Conservation (phyloP, 2,888 invertebrate genomes). For the Scaptomyza flava region DNA sequence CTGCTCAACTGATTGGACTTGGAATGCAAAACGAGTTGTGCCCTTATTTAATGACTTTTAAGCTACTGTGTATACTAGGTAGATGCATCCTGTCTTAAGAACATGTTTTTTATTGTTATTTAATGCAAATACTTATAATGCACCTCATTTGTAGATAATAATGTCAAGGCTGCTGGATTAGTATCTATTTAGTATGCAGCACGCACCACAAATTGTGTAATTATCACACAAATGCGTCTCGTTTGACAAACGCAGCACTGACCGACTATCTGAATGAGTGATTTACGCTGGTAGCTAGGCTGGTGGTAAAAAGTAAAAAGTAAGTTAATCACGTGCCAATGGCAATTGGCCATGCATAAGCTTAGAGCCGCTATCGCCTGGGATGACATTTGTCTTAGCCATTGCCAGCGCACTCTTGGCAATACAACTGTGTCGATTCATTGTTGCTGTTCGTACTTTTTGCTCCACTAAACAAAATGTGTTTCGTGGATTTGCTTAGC, state of each 20-base stretch:
- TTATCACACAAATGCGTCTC: conserved; percentile 48
- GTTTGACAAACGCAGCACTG: conserved; percentile 31
- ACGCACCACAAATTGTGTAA: conserved; percentile 58
- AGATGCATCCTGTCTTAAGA: not conserved
- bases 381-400: conserved; percentile 69
- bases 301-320: conserved; percentile 35
- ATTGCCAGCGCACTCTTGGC: conserved; percentile 39
- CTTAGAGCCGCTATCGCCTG: conserved; percentile 37
- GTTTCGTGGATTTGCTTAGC: conserved; percentile 39
- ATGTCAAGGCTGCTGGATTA: conserved; percentile 65
- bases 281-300: conserved; percentile 42
- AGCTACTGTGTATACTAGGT: too few relatives aligned
- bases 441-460: conserved; percentile 55
- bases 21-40: not conserved
- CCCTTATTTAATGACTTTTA: not conserved
- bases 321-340: conserved; percentile 77
- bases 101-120: conserved; percentile 2
- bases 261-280: conserved; percentile 43
- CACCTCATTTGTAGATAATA: conserved; percentile 39
- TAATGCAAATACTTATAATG: conserved; percentile 6
- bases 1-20: not conserved
- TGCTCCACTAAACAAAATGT: conserved; percentile 68
- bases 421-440: conserved; percentile 43
- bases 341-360: conserved; percentile 59
- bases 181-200: conserved; percentile 58